Conservation (phyloP, 2,113 vertebrate species). For the Microcebus griseorufus region DNA sequence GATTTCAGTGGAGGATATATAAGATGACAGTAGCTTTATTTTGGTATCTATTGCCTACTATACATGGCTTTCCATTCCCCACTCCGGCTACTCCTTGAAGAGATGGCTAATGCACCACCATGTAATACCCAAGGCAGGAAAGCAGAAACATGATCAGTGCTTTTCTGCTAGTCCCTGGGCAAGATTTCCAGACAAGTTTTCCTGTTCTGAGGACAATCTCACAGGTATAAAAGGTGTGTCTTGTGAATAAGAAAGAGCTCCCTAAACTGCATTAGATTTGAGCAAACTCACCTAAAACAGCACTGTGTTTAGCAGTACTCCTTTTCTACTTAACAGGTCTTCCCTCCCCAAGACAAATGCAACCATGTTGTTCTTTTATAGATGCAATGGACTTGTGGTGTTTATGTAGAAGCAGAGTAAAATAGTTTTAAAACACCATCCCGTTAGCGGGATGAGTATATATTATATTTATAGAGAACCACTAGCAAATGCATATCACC, state of each 20-base stretch:
- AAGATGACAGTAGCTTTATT: background rate
- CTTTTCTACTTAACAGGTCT: background rate
- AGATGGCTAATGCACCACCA: background rate
- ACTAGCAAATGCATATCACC: background rate
- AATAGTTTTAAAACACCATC: background rate
- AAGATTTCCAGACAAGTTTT: background rate
- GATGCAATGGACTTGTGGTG: background rate
- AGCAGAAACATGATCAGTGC: background rate
- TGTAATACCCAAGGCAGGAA: background rate
- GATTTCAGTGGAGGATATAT: background rate
- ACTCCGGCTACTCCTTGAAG: background rate
- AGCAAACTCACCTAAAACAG: background rate
- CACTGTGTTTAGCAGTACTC: background rate
- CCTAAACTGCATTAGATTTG: background rate
- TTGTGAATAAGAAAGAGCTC: background rate
- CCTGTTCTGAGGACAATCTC: background rate
- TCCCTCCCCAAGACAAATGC: background rate
- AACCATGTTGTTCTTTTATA: background rate
- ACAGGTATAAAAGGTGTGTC: background rate
- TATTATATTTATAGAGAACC: background rate
- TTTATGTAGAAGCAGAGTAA: background rate
- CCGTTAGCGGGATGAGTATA: background rate
- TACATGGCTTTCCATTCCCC: background rate
- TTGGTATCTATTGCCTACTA: background rate
- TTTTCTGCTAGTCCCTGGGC: background rate